phyloP scores from a whole-genome alignment of 2,113 vertebrate genomes.

The Erpornis zantholeuca region DNA sequence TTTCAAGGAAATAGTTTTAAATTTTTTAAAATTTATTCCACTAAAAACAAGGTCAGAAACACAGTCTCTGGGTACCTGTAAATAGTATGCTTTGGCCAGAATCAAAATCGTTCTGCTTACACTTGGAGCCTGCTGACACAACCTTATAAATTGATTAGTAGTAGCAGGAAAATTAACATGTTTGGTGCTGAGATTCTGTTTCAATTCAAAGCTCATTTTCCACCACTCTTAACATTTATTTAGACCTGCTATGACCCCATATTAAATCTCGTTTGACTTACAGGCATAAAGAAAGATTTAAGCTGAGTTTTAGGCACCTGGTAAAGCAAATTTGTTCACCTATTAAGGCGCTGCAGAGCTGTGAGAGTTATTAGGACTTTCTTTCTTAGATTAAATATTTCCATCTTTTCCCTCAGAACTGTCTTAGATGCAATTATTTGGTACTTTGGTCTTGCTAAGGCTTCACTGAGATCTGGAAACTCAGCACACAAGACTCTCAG shows the following conservation, averaged over 20 bases:
- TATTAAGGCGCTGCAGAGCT: background rate
- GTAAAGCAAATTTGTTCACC: background rate
- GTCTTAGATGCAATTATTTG: background rate
- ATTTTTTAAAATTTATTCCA: background rate
- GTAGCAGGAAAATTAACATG: background rate
- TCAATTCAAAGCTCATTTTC: background rate
- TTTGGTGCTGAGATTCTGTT: background rate
- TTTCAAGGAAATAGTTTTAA: background rate
- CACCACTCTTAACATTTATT: background rate
- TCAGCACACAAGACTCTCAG: background rate
- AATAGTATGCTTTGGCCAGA: background rate
- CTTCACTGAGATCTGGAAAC: background rate
- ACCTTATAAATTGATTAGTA: background rate
- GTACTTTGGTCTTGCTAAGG: background rate
- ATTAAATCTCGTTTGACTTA: background rate
- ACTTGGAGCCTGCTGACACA: background rate
- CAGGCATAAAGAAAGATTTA: background rate
- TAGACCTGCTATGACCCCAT: background rate
- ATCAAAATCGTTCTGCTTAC: background rate
- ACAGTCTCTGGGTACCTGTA: background rate
- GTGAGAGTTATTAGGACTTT: background rate
- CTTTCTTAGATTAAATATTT: background rate
- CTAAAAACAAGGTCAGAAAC: background rate
- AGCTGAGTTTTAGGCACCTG: background rate
- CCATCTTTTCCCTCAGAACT: background rate